phyloP scores from a whole-genome alignment of 2,113 vertebrate species.

The Erinaceus europaeus region DNA sequence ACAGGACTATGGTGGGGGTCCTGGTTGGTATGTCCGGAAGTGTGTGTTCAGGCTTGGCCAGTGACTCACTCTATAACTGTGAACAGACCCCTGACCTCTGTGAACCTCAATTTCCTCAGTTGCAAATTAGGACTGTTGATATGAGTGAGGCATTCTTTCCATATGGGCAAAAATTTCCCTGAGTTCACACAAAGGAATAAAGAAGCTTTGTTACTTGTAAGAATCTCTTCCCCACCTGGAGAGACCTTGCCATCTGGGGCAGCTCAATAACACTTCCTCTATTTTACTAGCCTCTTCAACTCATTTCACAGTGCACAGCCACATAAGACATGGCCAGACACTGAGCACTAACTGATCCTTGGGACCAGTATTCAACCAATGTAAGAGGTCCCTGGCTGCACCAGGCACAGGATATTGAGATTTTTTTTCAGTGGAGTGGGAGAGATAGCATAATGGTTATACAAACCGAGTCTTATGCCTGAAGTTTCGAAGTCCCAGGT shows the following conservation, averaged over 20 bases:
- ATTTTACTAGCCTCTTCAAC: neutral
- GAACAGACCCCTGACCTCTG: neutral
- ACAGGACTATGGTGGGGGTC: neutral
- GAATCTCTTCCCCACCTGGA: neutral
- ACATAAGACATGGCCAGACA: neutral
- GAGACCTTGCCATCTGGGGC: neutral
- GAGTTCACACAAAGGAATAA: neutral
- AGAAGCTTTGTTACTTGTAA: neutral
- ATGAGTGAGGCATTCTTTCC: neutral
- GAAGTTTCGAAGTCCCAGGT: too few species aligned
- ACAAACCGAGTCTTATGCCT: too few species aligned
- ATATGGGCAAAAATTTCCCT: too few species aligned
- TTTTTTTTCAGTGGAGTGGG: too few species aligned
- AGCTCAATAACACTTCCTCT: neutral
- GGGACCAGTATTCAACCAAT: too few species aligned
- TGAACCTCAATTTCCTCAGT: neutral
- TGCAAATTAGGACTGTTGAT: neutral
- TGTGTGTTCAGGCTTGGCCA: neutral
- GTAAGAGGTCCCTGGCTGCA: too few species aligned
- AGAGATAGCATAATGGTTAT: too few species aligned
- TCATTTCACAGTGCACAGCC: neutral
- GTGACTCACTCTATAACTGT: neutral
- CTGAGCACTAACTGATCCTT: neutral
- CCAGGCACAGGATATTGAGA: too few species aligned
- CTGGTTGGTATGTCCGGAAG: neutral